A percentile compares a stretch with the other conserved stretches of the same genome.
phyloP scores from a whole-genome alignment of 2,113 vertebrate species.

The Myocastor coypus region DNA sequence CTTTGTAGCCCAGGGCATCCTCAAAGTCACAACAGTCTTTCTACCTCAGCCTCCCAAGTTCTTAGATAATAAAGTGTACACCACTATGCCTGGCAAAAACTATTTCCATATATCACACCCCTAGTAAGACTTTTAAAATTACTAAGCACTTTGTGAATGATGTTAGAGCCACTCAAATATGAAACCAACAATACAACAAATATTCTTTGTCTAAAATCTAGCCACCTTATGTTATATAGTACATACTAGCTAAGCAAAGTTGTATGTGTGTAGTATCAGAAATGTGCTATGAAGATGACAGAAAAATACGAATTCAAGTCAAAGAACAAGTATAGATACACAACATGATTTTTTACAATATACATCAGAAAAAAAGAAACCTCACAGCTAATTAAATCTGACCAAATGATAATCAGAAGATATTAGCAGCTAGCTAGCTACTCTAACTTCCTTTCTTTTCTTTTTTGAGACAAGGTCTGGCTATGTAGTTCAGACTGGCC shows the following conservation, averaged over 20 bases:
- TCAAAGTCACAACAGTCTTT: no score
- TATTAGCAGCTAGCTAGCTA: not conserved
- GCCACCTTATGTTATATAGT: not conserved
- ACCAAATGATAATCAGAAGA: constrained; percentile 19
- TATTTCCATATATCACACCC: not conserved
- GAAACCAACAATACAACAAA: constrained; percentile 17
- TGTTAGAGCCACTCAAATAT: not conserved
- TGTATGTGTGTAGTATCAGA: constrained; percentile 6
- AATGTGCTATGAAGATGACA: not conserved
- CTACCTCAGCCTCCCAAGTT: no score
- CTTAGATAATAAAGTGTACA: no score
- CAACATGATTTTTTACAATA: not conserved
- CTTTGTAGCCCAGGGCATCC: no score
- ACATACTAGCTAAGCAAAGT: not conserved
- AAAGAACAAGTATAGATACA: constrained; percentile 9
- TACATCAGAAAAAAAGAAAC: not conserved
- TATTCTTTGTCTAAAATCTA: constrained; percentile 35
- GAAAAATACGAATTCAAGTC: not conserved
- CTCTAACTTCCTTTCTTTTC: constrained; percentile 25
- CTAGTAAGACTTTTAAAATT: not conserved
- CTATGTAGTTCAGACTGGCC: not conserved
- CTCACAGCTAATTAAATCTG: constrained; percentile 16
- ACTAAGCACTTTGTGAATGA: not conserved
- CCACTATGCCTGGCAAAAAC: no score
- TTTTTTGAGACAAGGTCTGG: not conserved